Base-by-base conservation (phyloP, 2,113 vertebrate species). In the Nesogale talazaci region DNA sequence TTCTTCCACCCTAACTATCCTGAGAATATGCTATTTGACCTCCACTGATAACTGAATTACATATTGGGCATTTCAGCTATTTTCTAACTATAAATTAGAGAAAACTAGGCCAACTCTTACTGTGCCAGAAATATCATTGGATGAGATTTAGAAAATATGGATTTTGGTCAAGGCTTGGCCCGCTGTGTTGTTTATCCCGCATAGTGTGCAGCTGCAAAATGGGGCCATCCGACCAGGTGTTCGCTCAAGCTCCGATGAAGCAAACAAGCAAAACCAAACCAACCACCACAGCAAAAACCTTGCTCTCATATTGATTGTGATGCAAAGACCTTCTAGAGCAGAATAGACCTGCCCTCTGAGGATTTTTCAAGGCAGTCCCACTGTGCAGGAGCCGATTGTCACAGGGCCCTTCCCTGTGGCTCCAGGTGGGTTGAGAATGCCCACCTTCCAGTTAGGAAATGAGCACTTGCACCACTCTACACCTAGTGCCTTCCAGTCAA, bases 81-180 rank as follows among this genome's bases (percentile, higher is more conserved):
- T 84, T 80, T 86, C 36, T 82, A 86, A 84, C 40, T 65, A 25
- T 69, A 89, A 82, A 75, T n/a, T 20, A 78, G 65, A 91, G 20
- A 69, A 94, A 87, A 59, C 42, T 84, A 14, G 8, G 81, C 9
- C 23, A n/a, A 59, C 9, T 57, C 12, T 17, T 29, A 3, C 22
- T 34, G 2, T 72, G 63, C 12, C 8, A 65, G 90, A 75, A 94
- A 89, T 5, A 87, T 34, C 70, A 78, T 0, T 79, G 46, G 23
- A 56, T 57, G 25, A 69, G 57, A 87, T 42, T 87, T 70, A 87
- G 74, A 86, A 96, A 67, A 65, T n/a, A 81, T 0, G 15, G 0
- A 56, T 89, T 57, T 91, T 72, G 78, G 34, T 17, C 29, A 14
- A 87, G 57, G 86, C 16, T 46, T 40, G 36, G 22, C 46, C 87